A percentile compares a stretch with the other conserved stretches of the same genome.
These are phyloP conservation scores for Psettodes erumei DNA, from an alignment of 2,113 vertebrate genomes.

Conservation along the genomic window DNA sequence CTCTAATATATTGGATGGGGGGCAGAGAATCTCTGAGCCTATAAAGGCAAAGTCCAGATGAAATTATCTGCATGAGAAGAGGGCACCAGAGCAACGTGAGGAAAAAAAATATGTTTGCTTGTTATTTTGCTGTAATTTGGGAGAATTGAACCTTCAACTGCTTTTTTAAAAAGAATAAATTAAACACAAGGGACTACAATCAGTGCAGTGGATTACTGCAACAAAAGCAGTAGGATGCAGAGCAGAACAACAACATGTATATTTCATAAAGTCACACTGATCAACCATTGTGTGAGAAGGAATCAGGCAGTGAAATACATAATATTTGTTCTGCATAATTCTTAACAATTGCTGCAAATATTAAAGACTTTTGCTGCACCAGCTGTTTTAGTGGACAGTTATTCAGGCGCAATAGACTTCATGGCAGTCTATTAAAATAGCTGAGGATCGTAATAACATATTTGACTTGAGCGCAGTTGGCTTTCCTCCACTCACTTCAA, in stretches of 20 bases:
- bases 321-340: not conserved
- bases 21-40: not conserved
- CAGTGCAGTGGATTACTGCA: not conserved
- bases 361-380: not conserved
- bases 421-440: slow-evolving; percentile 48
- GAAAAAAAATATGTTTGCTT: not conserved
- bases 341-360: not conserved
- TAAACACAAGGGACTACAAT: not conserved
- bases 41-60: not conserved
- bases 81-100: not conserved
- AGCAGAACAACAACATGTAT: not conserved
- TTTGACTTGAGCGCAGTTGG: slow-evolving; percentile 32
- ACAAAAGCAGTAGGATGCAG: not conserved
- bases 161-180: not conserved
- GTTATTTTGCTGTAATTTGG: not conserved
- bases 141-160: not conserved
- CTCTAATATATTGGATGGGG: not conserved
- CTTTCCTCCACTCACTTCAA: slow-evolving; percentile 56
- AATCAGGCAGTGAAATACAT: no score
- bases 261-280: not conserved
- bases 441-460: slow-evolving; percentile 33
- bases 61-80: not conserved
- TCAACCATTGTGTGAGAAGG: not conserved
- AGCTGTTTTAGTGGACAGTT: not conserved
- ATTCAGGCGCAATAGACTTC: slow-evolving; percentile 10